These are phyloP conservation scores for Phocoena sinus DNA, from an alignment of 2,113 vertebrate species.

Conservation along the genomic window DNA sequence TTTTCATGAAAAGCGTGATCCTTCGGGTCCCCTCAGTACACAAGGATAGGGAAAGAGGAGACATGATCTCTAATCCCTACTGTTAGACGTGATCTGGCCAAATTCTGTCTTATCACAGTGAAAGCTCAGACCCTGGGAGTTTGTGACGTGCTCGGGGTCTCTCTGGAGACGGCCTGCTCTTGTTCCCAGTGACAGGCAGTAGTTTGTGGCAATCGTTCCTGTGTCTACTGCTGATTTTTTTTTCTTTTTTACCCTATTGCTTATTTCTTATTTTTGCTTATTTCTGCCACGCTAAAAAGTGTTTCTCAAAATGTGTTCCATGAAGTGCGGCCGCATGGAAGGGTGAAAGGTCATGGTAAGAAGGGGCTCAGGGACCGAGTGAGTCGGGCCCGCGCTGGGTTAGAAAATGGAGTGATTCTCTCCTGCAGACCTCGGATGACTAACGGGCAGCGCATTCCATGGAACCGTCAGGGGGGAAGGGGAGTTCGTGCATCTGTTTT, in stretches of 20 bases:
- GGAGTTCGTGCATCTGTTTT: background rate
- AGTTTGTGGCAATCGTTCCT: too few species aligned
- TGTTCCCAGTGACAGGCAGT: background rate
- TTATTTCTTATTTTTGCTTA: background rate
- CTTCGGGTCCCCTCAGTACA: background rate
- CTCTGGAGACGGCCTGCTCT: accelerated
- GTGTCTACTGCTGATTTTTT: background rate
- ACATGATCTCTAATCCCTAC: too few species aligned
- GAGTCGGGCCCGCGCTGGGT: background rate
- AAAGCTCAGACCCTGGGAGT: background rate
- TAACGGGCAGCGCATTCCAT: background rate
- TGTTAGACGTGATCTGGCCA: background rate
- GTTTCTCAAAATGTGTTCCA: background rate
- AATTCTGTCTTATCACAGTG: background rate
- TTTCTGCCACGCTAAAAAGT: background rate
- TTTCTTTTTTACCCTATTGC: background rate
- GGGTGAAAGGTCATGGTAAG: background rate
- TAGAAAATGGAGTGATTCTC: background rate
- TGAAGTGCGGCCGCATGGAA: background rate
- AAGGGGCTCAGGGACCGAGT: background rate
- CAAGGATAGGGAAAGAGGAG: background rate
- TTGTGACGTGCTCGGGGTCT: background rate
- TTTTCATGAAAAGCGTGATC: background rate
- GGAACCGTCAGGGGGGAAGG: too few species aligned
- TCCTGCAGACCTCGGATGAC: background rate